A percentile compares a stretch with the other conserved stretches of the same genome.
Conservation (phyloP, 2,888 invertebrate genomes). For the Poecilus cupreus region DNA sequence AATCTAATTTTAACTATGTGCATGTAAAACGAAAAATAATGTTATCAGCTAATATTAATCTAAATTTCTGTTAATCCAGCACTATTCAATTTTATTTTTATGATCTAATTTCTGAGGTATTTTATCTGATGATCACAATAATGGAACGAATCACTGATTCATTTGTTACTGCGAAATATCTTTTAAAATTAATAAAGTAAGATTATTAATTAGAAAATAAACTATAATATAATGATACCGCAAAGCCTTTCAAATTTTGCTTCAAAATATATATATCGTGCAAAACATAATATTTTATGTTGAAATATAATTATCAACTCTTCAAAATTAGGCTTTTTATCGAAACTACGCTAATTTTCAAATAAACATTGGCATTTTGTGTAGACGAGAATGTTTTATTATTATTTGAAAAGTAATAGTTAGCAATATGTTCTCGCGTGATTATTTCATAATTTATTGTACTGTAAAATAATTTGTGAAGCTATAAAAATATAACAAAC, state of each 20-base stretch:
- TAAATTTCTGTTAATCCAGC: slow-evolving; percentile 11
- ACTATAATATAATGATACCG: no score
- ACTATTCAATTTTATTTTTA: slow-evolving; percentile 3
- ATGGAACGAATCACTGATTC: neutral
- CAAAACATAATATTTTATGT: neutral
- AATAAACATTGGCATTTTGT: neutral
- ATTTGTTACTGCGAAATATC: neutral
- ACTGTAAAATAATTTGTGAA: no score
- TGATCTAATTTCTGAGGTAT: slow-evolving; percentile 20
- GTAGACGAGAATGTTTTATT: neutral
- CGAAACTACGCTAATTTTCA: neutral
- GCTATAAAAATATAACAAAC: slow-evolving; percentile 70
- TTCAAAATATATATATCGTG: no score
- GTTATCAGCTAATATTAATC: slow-evolving; percentile 16
- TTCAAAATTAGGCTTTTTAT: neutral
- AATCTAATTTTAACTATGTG: no score
- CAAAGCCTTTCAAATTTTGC: no score
- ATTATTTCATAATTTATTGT: no score
- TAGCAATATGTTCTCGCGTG: no score
- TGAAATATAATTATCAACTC: neutral
- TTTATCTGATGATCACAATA: slow-evolving; percentile 24
- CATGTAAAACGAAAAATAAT: neutral
- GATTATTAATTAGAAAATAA: neutral
- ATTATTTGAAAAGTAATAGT: neutral
- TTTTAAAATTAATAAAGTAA: neutral